phyloP scores from a whole-genome alignment of 2,113 vertebrate genomes.

The Leptodactylus fuscus region DNA sequence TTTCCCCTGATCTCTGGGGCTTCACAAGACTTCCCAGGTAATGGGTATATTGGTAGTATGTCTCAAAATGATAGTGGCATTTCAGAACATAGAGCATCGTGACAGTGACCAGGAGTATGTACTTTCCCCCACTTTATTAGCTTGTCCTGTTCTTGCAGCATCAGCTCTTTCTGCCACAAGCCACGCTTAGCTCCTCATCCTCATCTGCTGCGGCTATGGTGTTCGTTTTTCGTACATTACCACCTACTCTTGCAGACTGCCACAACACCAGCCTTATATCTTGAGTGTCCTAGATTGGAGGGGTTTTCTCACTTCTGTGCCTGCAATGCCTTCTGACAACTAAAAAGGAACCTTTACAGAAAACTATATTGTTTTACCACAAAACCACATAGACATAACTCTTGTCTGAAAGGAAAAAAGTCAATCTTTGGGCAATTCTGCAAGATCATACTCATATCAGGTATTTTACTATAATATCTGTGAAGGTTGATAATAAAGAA shows the following conservation, averaged over 20 bases:
- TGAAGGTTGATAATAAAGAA: background rate
- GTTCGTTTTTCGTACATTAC: constrained; percentile 16
- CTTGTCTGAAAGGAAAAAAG: constrained; percentile 9
- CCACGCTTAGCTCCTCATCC: constrained; percentile 44
- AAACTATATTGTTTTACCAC: constrained; percentile 5
- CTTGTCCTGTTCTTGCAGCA: constrained; percentile 54
- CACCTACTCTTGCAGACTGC: constrained; percentile 42
- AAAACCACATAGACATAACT: constrained; percentile 25
- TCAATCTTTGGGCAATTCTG: background rate
- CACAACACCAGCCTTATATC: constrained; percentile 6
- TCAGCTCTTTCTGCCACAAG: constrained; percentile 59
- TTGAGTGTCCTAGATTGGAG: constrained; percentile 43
- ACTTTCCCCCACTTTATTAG: constrained; percentile 48
- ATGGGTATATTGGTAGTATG: too few relatives aligned
- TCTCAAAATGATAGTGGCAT: too few relatives aligned
- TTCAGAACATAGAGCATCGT: too few relatives aligned
- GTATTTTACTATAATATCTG: background rate
- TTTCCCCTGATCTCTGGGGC: too few relatives aligned
- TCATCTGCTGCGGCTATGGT: constrained; percentile 46
- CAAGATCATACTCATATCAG: background rate
- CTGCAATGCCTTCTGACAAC: background rate
- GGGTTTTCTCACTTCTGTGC: background rate
- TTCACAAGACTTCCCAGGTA: too few relatives aligned
- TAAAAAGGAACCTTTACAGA: constrained; percentile 30
- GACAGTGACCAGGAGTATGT: background rate